A percentile compares a stretch with the other conserved stretches of the same genome.
phyloP scores from a whole-genome alignment of 2,797 vertebrate genomes.

The Cyprinella venusta region DNA sequence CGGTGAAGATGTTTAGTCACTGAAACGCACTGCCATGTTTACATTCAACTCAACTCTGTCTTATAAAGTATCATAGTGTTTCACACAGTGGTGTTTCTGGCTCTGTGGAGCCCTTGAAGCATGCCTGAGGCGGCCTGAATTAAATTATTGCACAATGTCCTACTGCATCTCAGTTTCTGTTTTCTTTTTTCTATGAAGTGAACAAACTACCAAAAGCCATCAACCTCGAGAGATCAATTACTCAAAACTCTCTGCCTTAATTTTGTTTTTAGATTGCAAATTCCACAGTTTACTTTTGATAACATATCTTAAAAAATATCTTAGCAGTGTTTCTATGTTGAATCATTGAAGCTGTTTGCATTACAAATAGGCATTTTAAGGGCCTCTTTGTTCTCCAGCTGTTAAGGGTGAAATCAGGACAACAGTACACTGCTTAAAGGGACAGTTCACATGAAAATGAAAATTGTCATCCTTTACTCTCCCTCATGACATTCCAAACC shows the following conservation, averaged over 20 bases:
- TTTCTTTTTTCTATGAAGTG: not conserved
- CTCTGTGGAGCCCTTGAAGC: constrained; percentile 6
- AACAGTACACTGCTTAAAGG: not conserved
- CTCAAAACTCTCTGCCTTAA: not conserved
- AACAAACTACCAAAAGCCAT: constrained; percentile 17
- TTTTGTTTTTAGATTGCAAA: not conserved
- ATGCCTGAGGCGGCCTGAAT: constrained; percentile 11
- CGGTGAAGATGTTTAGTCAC: not conserved
- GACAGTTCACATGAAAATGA: not conserved
- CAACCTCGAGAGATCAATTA: not conserved
- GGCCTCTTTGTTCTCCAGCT: constrained; percentile 16
- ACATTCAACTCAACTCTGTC: not conserved
- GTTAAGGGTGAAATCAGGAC: not conserved
- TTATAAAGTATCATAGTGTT: not conserved
- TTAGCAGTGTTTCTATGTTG: not conserved
- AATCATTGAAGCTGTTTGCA: constrained; percentile 30
- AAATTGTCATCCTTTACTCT: not conserved
- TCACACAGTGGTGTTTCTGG: not conserved
- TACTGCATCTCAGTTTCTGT: constrained; percentile 18
- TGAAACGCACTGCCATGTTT: not conserved
- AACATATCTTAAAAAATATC: not conserved
- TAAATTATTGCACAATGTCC: constrained; percentile 15
- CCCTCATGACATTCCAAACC: not conserved
- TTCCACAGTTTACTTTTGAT: constrained; percentile 1
- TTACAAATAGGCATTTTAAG: constrained; percentile 19